phyloP scores from a whole-genome alignment of 2,888 invertebrate genomes.

The Eudasyphora cyanicolor region DNA sequence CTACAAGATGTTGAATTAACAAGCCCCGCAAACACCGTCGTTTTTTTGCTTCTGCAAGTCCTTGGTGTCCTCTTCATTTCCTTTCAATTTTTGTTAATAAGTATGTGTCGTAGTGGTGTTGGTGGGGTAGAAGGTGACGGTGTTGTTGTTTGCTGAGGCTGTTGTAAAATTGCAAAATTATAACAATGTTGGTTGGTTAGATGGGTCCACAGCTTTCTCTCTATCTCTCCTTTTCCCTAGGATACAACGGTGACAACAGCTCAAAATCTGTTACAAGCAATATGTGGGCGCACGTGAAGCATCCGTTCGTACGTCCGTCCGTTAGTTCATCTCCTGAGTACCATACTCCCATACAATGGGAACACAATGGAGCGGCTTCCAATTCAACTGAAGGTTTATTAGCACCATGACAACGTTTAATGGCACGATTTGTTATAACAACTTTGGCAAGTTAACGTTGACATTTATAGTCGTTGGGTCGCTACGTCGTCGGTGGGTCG shows the following conservation, averaged over 20 bases:
- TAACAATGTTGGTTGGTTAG: conserved; percentile 26
- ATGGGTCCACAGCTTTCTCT: too few species aligned
- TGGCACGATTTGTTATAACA: conserved; percentile 34
- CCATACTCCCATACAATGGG: conserved; percentile 8
- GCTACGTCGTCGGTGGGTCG: too few species aligned
- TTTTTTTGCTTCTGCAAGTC: conserved; percentile 6
- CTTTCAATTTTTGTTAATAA: background rate
- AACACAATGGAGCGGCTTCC: conserved; percentile 1
- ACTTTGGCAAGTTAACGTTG: conserved; percentile 50
- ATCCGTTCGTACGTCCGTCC: background rate
- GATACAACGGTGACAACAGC: background rate
- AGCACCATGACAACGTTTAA: conserved; percentile 57
- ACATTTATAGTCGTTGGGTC: conserved; percentile 58
- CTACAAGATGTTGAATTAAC: conserved; percentile 62
- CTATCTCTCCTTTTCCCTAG: background rate
- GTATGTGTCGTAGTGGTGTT: background rate
- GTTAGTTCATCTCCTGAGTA: background rate
- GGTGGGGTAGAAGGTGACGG: background rate
- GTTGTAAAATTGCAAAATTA: conserved; percentile 35
- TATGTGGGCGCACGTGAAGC: conserved; percentile 23
- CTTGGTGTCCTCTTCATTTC: background rate
- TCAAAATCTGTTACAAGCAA: conserved; percentile 9
- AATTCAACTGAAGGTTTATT: conserved; percentile 36
- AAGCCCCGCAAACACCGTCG: conserved; percentile 21
- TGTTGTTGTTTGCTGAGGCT: background rate